These are phyloP conservation scores for Lasioglossum baleicum DNA, from an alignment of 1,140 invertebrate genomes.

Conservation along the genomic window DNA sequence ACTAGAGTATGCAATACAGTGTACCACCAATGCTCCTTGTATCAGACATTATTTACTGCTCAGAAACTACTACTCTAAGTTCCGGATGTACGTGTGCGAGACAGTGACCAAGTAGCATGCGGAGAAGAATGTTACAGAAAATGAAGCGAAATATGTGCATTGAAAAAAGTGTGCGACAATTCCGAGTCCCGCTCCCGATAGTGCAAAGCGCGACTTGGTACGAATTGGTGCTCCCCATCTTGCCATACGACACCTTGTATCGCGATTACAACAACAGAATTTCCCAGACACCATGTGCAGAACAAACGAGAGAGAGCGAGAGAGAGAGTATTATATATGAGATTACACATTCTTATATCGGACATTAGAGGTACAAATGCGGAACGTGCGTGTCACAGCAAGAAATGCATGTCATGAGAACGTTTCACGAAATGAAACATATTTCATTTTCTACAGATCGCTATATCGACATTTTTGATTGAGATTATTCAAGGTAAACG, in stretches of 20 bases:
- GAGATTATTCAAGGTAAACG: neutral
- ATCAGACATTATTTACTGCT: conserved; percentile 73
- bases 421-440: neutral
- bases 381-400: conserved; percentile 32
- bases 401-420: conserved; percentile 19
- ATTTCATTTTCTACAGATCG: conserved; percentile 18
- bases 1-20: conserved; percentile 81
- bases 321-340: conserved; percentile 1
- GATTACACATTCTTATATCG: conserved; percentile 33
- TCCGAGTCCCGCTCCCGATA: conserved; percentile 49
- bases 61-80: conserved; percentile 68
- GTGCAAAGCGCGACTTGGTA: conserved; percentile 63
- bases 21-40: conserved; percentile 78
- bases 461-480: conserved; percentile 15
- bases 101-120: conserved; percentile 62
- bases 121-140: conserved; percentile 51
- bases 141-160: conserved; percentile 56
- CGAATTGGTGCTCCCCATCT: conserved; percentile 61
- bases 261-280: neutral
- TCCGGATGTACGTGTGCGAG: conserved; percentile 56
- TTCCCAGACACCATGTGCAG: conserved; percentile 26
- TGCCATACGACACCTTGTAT: conserved; percentile 5
- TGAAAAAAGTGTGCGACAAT: conserved; percentile 33
- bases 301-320: conserved; percentile 6
- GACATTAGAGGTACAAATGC: conserved; percentile 36